Evolutionary conservation across 2,113 vertebrate genomes (phyloP), one percentile per base, ranked within the genome.

Genomic region (Sinocyclocheilus grahami): DNA sequence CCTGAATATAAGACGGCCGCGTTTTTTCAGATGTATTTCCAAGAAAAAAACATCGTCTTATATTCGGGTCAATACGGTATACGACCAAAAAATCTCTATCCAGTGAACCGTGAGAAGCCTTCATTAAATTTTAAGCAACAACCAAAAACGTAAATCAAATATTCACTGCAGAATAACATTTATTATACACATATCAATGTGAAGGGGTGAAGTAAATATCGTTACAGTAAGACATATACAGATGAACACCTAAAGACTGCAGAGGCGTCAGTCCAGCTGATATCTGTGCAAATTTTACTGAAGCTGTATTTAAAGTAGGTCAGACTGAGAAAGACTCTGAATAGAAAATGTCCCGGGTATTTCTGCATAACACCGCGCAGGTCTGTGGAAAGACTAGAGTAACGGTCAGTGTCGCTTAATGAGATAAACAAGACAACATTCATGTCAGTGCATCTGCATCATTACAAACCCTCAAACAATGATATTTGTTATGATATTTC

Each of bases 261-360:
- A 48, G 79, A 42, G 39, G 60, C 3, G 7, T 46, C 62, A 30
- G 37, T 27, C 8, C 16, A n/a, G 67, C 6, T 51, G 74, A 78
- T 18, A 58, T 75, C 75, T 80, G 58, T 48, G 24, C 80, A 83
- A 55, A 46, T 82, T 87, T 27, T 22, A 51, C 55, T 75, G 86
- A 75, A 67, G 37, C 83, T 65, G 65, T 53, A 30, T 83, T 83
- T 55, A 81, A 89, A 88, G 77, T 86, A 78, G 89, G 89, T 84
- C 82, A 82, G 80, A 86, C 83, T 86, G 65, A 79, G 27, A 78
- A 53, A 42, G 69, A 33, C 55, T 75, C 67, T 58, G 82, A 81
- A 79, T 60, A 65, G 48, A 63, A 71, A 65, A 72, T 27, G 24
- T 67, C 46, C 42, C 33, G 22, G 48, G 77, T 55, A 77, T 53